Base-by-base conservation (phyloP, 1,140 invertebrate genomes). In the Polypedilum pembai region DNA sequence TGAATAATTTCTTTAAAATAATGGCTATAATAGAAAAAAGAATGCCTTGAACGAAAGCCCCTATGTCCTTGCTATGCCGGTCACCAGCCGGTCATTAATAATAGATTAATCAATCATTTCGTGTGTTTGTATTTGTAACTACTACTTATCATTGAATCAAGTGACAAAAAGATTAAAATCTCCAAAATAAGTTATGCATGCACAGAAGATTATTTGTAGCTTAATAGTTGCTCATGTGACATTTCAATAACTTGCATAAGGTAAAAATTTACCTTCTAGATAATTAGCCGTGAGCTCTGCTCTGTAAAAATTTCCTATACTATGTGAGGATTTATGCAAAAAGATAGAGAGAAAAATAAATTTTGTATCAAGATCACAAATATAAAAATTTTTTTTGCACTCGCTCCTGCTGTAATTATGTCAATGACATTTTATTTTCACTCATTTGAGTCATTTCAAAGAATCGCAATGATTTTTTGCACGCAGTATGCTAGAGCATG, bases 341-440 rank as follows among this genome's bases (percentile, higher is more conserved):
- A 56, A 15, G n/a, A n/a, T 56, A 56, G 12, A 56, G 45, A 56
- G 8, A 15, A 45, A 45, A 56, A 56, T 45, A 45, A 12, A 45
- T 15, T 56, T 56, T 56, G n/a, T n/a, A 56, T 56, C 45, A n/a
- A 4, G 8, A 12, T 56, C 4, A n/a, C 45, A 56, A 33, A n/a
- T 45, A 15, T n/a, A 56, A 56, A 56, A 56, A 56, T 56, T 56
- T 56, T 56, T 56, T 3, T 33, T n/a, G n/a, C 24, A 3, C 24
- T 33, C 24, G 24, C 24, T 33, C 24, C 24, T 33, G 24, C 24
- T 33, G 45, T 56, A 56, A 56, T 56, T 56, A 56, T 56, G 45
- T 56, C 45, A 56, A 56, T 56, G 45, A 56, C 45, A 56, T 56
- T 56, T 56, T 56, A 56, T 56, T 56, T 56, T 56, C 45, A 56